phyloP scores from a whole-genome alignment of 2,797 vertebrate species.

The Semaprochilodus insignis region DNA sequence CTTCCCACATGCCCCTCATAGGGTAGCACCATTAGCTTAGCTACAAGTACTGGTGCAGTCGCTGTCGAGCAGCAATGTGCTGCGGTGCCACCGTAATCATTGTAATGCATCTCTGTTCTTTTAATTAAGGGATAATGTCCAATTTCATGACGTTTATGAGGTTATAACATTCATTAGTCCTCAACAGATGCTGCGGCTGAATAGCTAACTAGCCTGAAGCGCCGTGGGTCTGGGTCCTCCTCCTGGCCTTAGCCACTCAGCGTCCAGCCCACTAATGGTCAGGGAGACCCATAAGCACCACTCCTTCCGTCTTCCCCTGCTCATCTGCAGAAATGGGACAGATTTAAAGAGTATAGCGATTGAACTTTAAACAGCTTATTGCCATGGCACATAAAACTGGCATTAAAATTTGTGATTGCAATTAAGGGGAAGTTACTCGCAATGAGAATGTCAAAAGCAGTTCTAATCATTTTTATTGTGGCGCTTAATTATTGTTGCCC shows the following conservation, averaged over 20 bases:
- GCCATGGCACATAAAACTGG: conserved; percentile 84
- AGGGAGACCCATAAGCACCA: conserved; percentile 56
- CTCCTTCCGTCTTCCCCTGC: conserved; percentile 55
- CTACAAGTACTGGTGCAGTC: conserved; percentile 52
- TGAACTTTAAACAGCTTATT: conserved; percentile 87
- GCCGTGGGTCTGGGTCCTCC: conserved; percentile 71
- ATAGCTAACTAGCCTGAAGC: conserved; percentile 81
- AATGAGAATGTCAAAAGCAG: conserved; percentile 86
- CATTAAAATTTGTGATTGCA: conserved; percentile 88
- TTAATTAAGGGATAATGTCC: conserved; percentile 89
- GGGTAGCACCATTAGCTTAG: conserved; percentile 71
- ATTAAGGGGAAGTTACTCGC: conserved; percentile 84
- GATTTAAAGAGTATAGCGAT: conserved; percentile 84
- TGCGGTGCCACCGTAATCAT: conserved; percentile 79
- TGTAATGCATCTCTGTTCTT: conserved; percentile 87
- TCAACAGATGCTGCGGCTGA: conserved; percentile 84
- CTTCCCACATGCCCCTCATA: conserved; percentile 54
- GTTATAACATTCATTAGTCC: conserved; percentile 88
- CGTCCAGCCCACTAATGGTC: conserved; percentile 66
- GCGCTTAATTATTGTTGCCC: conserved; percentile 80
- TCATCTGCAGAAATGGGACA: conserved; percentile 75
- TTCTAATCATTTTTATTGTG: conserved; percentile 88
- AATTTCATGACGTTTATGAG: conserved; percentile 87
- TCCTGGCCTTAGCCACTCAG: conserved; percentile 69
- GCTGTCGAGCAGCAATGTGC: conserved; percentile 58